Base-by-base conservation (phyloP, 2,113 vertebrate species). In the Sturnus vulgaris region DNA sequence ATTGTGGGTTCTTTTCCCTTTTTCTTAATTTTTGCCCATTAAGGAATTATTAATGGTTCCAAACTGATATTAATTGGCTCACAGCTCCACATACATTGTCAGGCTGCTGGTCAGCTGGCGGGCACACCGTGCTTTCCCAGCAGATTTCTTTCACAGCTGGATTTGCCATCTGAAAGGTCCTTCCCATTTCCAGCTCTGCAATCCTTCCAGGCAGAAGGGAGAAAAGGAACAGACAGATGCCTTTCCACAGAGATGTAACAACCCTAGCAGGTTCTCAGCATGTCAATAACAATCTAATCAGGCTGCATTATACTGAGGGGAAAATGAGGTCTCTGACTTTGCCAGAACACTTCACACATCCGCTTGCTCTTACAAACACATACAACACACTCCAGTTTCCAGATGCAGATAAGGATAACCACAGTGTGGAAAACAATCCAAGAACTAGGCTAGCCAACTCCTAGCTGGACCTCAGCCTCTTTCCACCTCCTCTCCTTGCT, bases 231-330 rank as follows among this genome's bases (percentile, higher is more conserved):
- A 91, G 76, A n/a, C 82, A 88, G 82, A 95, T 96, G 96, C 92
- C 80, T 97, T 96, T 97, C 76, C 83, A 90, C 85, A 80, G 84
- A 94, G 88, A 95, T 78, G 82, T 88, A 96, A 91, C 37, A 70
- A 81, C 69, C 57, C 69, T 88, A 85, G 69, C 95, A 95, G 83
- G 76, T 96, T 97, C 96, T 97, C 95, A 95, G 93, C 55, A 44
- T 53, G 92, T 92, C 91, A 97, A 96, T 97, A 97, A 97, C 96
- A 96, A 97, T 95, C 96, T 98, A 97, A 97, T 98, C 97, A 98
- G 89, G 96, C 93, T 90, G 88, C 93, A 97, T 90, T 96, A 94
- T 95, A 89, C 75, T 91, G 95, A 95, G 88, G 76, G 91, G 94
- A 96, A 93, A 96, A 96, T 65, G 92, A 95, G 93, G 94, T 56